Conservation (phyloP, 2,113 vertebrate genomes). For the Nothobranchius furzeri region DNA sequence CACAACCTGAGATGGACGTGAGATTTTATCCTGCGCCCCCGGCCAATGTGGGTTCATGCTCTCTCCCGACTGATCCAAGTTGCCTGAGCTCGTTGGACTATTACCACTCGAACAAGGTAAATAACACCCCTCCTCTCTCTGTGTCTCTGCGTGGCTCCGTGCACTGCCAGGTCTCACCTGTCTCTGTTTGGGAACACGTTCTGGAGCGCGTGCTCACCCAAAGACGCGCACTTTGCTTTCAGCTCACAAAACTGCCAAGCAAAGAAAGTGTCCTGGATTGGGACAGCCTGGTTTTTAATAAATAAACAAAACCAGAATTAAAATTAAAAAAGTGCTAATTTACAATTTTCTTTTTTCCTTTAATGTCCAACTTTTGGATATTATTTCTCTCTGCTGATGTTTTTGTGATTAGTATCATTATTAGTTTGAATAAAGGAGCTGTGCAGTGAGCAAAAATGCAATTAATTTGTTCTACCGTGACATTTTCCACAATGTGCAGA, state of each 20-base stretch:
- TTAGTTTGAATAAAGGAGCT: background rate
- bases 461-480: constrained; percentile 16
- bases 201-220: too few species aligned
- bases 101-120: constrained; percentile 95
- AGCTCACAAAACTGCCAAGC: constrained; percentile 45
- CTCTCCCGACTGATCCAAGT: constrained; percentile 87
- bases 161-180: too few species aligned
- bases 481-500: constrained; percentile 60
- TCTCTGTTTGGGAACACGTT: too few species aligned
- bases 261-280: constrained; percentile 34
- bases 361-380: background rate
- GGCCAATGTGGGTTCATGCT: constrained; percentile 87
- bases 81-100: constrained; percentile 91
- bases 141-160: too few species aligned
- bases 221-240: constrained; percentile 18
- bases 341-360: background rate
- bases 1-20: constrained; percentile 86
- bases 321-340: background rate
- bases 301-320: background rate
- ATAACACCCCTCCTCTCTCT: constrained; percentile 47
- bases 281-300: background rate
- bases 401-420: too few species aligned
- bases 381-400: background rate
- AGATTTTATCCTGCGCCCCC: constrained; percentile 92
- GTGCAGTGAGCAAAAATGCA: constrained; percentile 45